phyloP scores from a whole-genome alignment of 2,113 vertebrate species.

The Rhinichthys klamathensis region DNA sequence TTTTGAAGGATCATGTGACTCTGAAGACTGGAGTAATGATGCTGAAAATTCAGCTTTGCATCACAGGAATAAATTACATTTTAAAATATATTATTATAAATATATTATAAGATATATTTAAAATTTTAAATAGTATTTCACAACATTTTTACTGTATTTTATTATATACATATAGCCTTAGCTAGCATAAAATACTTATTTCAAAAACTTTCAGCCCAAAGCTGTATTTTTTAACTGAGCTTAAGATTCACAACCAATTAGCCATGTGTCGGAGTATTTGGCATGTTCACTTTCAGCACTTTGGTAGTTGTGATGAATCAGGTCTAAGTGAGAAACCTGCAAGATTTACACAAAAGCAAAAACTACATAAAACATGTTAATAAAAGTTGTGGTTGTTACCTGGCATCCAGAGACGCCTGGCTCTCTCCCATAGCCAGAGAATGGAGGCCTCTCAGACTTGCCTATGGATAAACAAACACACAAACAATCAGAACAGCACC shows the following conservation, averaged over 20 bases:
- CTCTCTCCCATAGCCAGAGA: constrained; percentile 87
- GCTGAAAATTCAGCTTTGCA: background rate
- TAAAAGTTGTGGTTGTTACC: constrained; percentile 75
- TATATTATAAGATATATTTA: background rate
- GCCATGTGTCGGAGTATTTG: background rate
- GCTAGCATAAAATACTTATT: background rate
- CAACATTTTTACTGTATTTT: background rate
- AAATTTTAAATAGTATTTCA: background rate
- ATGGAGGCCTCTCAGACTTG: constrained; percentile 89
- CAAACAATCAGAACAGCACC: constrained; percentile 37
- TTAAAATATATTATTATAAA: no score
- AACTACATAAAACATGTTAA: constrained; percentile 13
- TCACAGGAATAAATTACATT: background rate
- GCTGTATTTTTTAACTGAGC: background rate
- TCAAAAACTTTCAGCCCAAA: background rate
- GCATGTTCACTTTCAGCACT: constrained; percentile 18
- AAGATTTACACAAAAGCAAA: background rate
- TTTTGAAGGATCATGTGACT: background rate
- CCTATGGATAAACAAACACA: constrained; percentile 72
- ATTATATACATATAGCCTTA: background rate
- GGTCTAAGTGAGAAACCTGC: constrained; percentile 20
- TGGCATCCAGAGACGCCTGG: constrained; percentile 86
- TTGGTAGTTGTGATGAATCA: background rate
- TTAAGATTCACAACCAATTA: background rate
- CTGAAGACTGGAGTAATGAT: background rate